Conservation (phyloP, 1,140 invertebrate species). For the Caenorhabditis tropicalis region DNA sequence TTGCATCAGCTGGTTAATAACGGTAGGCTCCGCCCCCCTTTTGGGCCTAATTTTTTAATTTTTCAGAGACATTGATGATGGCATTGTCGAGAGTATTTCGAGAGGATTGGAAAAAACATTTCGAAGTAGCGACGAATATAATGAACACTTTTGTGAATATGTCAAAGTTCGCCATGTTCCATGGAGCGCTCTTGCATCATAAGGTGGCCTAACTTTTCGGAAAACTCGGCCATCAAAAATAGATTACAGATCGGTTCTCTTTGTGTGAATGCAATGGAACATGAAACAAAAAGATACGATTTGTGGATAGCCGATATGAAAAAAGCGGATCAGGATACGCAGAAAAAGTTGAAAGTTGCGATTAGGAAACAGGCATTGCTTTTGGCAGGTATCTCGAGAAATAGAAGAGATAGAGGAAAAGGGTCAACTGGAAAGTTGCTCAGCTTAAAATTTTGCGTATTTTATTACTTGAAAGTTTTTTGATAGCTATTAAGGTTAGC, state of each 20-base stretch:
- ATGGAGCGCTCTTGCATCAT: constrained; percentile 86
- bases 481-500: no score
- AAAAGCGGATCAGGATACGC: constrained; percentile 74
- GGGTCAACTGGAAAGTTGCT: no score
- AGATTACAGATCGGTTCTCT: constrained; percentile 23
- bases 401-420: no score
- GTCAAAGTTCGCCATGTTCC: constrained; percentile 93
- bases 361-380: constrained; percentile 90
- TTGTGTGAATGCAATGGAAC: constrained; percentile 75
- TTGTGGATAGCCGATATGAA: constrained; percentile 90
- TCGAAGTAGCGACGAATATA: constrained; percentile 94
- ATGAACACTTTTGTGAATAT: constrained; percentile 96
- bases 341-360: constrained; percentile 83
- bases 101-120: constrained; percentile 95
- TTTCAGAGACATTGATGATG: constrained; percentile 88
- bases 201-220: constrained; percentile 77
- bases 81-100: constrained; percentile 89
- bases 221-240: constrained; percentile 20
- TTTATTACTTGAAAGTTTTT: no score
- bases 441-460: no score
- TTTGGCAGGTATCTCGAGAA: constrained; percentile 80
- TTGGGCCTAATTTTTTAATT: neutral
- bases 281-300: constrained; percentile 88
- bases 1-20: constrained; percentile 89
- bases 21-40: constrained; percentile 76